Evolutionary conservation across 2,888 invertebrate genomes (phyloP).

Genomic region (Drosophila algonquin): DNA sequence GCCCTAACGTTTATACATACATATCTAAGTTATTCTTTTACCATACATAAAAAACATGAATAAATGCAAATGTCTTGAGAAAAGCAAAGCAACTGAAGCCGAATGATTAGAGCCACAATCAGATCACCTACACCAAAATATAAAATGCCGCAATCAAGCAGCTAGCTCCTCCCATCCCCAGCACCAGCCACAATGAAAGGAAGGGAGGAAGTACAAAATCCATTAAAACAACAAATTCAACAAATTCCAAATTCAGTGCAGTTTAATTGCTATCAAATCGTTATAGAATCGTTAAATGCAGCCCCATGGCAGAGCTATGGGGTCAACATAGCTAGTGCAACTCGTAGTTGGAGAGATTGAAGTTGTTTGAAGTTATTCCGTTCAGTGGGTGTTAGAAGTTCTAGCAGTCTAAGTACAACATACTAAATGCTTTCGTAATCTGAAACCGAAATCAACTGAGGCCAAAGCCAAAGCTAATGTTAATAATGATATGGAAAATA

Average conservation of each 20-base stretch:
- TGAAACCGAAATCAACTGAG: constrained; percentile 35
- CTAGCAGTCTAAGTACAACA: constrained; percentile 37
- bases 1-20: constrained; percentile 9
- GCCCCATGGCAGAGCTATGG: constrained; percentile 19
- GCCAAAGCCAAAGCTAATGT: constrained; percentile 21
- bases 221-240: constrained; percentile 9
- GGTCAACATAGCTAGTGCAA: constrained; percentile 40
- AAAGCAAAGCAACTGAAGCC: constrained; percentile 46
- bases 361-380: constrained; percentile 27
- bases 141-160: constrained; percentile 39
- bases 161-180: constrained; percentile 15
- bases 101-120: constrained; percentile 44
- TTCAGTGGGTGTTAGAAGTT: constrained; percentile 54
- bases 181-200: constrained; percentile 14
- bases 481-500: constrained; percentile 18
- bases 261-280: constrained; percentile 39
- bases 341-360: constrained; percentile 29
- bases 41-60: constrained; percentile 41
- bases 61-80: constrained; percentile 45
- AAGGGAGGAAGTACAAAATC: constrained; percentile 9
- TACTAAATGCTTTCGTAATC: constrained; percentile 47
- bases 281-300: constrained; percentile 10
- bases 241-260: constrained; percentile 47
- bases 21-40: constrained; percentile 36
- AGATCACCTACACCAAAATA: constrained; percentile 26